phyloP scores from a whole-genome alignment of 92 coral and sea anemone genomes.

The Nematostella vectensis region DNA sequence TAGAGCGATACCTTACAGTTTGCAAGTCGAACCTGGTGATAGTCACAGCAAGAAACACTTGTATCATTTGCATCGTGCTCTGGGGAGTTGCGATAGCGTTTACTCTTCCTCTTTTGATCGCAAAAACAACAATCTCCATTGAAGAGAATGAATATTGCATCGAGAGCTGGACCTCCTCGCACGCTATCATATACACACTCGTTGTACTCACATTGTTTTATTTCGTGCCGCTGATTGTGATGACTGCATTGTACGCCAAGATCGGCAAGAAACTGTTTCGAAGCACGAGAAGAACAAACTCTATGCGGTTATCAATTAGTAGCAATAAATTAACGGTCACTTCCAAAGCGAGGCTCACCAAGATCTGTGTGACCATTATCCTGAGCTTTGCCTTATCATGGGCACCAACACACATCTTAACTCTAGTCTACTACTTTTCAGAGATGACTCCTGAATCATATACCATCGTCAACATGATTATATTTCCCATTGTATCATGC shows the following conservation, averaged over 20 bases:
- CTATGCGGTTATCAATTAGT: conserved; percentile 32
- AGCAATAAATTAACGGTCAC: conserved; percentile 23
- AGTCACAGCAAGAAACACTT: conserved; percentile 35
- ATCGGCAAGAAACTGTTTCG: conserved; percentile 58
- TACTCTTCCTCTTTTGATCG: conserved; percentile 48
- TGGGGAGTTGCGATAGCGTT: conserved; percentile 44
- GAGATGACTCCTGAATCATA: conserved; percentile 2
- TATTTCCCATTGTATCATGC: conserved; percentile 33
- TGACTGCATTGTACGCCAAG: conserved; percentile 50
- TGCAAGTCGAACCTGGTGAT: conserved; percentile 43
- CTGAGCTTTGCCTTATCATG: conserved; percentile 68
- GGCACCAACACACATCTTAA: conserved; percentile 45
- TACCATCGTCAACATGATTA: conserved; percentile 1
- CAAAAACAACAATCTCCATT: conserved; percentile 9
- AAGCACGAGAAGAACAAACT: conserved; percentile 50
- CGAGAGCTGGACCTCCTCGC: conserved; percentile 23
- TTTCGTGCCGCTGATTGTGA: conserved; percentile 43
- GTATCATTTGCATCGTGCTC: conserved; percentile 16
- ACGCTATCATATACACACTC: conserved; percentile 28
- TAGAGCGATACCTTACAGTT: conserved; percentile 59
- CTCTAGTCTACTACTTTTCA: conserved; percentile 9
- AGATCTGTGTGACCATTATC: conserved; percentile 54
- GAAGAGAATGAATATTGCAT: conserved; percentile 11
- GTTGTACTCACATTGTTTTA: conserved; percentile 34
- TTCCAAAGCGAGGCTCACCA: conserved; percentile 69